Evolutionary conservation across 1,140 invertebrate species (phyloP), one percentile per base, ranked within the genome.

Genomic region (Bacillus rossius): DNA sequence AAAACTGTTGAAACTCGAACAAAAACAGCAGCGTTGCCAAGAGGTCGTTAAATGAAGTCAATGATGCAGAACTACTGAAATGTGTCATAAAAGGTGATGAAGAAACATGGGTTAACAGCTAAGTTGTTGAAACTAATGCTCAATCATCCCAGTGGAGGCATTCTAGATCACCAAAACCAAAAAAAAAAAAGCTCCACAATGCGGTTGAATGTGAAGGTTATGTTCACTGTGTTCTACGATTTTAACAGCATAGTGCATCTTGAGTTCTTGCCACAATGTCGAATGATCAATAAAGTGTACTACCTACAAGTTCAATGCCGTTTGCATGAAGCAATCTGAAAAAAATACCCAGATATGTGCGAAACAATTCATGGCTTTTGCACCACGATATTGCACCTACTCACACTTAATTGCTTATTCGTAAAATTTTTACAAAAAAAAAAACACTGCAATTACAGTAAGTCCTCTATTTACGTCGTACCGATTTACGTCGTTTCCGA

Each of bases 1-100:
- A 40, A 54, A 48, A 25, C 13, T 54, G 47, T 58, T 57, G n/a
- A 58, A 59, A 45, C 48, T 58, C 25, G 50, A 61, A 14, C 54
- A 58, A 58, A 61, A 61, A 43, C 19, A 61, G 55, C 65, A 64
- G 58, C 40, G 38, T 67, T 48, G 60, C 60, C 62, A 40, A 68
- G 25, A 64, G 69, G 42, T n/a, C 59, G 59, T 49, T 68, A 49
- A 62, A 69, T 10, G 55, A 51, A 20, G 61, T 69, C 50, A 55
- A 63, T 49, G 65, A 71, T 50, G 45, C 66, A 55, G 62, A 62
- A 53, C 64, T 69, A 22, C 61, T 69, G 16, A 59, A 69, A 61
- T 57, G 62, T 40, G 59, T 69, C 58, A 64, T 67, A 63, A 65
- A 62, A 64, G 64, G 61, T 67, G 65, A 67, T 55, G n/a, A n/a